phyloP scores from a whole-genome alignment of 2,113 vertebrate genomes.

The Odontesthes bonariensis region DNA sequence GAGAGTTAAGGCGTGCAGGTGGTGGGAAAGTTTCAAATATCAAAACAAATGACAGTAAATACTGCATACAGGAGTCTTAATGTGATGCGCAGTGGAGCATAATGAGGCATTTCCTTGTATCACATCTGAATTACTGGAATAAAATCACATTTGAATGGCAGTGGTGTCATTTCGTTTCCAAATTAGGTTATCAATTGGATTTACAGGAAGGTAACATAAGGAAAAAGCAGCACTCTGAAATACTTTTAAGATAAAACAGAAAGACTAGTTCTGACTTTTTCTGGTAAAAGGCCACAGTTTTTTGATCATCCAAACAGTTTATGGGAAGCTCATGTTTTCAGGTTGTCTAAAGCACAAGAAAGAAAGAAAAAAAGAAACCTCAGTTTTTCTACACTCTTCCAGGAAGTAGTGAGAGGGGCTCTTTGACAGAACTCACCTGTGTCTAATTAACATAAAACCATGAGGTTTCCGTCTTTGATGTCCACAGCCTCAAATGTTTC shows the following conservation, averaged over 20 bases:
- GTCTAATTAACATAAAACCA: slow-evolving; percentile 65
- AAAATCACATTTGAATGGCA: slow-evolving; percentile 55
- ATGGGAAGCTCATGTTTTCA: slow-evolving; percentile 61
- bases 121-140: slow-evolving; percentile 60
- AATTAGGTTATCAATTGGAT: slow-evolving; percentile 42
- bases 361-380: slow-evolving; percentile 4
- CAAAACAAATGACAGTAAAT: slow-evolving; percentile 34
- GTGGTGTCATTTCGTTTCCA: slow-evolving; percentile 44
- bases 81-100: slow-evolving; percentile 8
- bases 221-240: background rate
- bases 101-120: slow-evolving; percentile 46
- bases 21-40: background rate
- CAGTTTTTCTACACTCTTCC: slow-evolving; percentile 66
- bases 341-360: slow-evolving; percentile 54
- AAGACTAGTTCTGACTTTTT: background rate
- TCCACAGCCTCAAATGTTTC: slow-evolving; percentile 56
- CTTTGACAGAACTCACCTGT: slow-evolving; percentile 65
- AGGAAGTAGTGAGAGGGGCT: slow-evolving; percentile 59
- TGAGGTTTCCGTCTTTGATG: slow-evolving; percentile 46
- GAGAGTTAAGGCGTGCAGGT: background rate
- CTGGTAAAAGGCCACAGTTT: background rate
- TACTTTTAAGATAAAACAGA: background rate
- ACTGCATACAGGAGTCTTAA: background rate
- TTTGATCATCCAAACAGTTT: slow-evolving; percentile 47
- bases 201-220: slow-evolving; percentile 50